A percentile compares a stretch with the other conserved stretches of the same genome.
Conservation (phyloP, 2,113 vertebrate species). For the Xiphorhynchus elegans region DNA sequence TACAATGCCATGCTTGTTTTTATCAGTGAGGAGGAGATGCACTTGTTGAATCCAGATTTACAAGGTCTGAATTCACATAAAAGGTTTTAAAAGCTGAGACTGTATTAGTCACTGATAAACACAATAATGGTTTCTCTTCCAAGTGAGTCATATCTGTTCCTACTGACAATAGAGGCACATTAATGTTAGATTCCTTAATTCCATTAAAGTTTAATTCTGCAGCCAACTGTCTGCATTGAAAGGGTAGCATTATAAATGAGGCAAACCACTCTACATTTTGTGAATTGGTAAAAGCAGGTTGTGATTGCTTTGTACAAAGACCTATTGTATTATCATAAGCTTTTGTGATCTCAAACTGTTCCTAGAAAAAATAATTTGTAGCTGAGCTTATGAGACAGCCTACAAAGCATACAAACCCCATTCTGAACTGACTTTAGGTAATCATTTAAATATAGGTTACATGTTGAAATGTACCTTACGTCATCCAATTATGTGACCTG, state of each 20-base stretch:
- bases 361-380: neutral
- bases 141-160: conserved; percentile 21
- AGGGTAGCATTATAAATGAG: neutral
- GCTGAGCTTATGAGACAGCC: neutral
- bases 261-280: neutral
- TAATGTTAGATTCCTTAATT: conserved; percentile 22
- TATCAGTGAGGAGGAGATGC: neutral
- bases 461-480: neutral
- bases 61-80: neutral
- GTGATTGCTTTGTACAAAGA: neutral
- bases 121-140: neutral
- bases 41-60: conserved; percentile 19
- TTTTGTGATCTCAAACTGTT: neutral
- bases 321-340: neutral
- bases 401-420: neutral
- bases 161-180: neutral
- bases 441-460: neutral
- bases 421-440: neutral
- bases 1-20: neutral
- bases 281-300: neutral
- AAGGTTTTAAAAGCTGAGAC: conserved; percentile 18
- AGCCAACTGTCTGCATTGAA: neutral
- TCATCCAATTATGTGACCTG: neutral
- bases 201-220: neutral
- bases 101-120: conserved; percentile 23